Conservation (phyloP, 2,888 invertebrate genomes). For the Malthinus seriepunctatus region DNA sequence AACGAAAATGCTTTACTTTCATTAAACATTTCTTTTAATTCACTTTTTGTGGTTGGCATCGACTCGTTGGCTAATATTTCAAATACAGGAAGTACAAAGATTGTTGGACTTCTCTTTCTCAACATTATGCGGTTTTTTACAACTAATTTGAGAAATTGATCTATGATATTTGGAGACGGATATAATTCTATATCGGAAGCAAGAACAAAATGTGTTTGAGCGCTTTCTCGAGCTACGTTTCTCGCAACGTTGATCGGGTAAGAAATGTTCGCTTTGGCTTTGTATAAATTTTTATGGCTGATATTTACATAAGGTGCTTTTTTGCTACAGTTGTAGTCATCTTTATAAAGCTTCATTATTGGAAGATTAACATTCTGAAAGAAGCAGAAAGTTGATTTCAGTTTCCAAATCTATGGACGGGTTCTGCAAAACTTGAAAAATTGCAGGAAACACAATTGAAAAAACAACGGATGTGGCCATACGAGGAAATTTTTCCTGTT, state of each 20-base stretch:
- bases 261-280: slow-evolving; percentile 36
- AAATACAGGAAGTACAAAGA: slow-evolving; percentile 43
- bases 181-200: slow-evolving; percentile 47
- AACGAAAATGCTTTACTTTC: slow-evolving; percentile 57
- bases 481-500: no score
- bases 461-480: no score
- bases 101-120: neutral
- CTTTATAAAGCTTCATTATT: slow-evolving; percentile 35
- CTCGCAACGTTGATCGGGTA: slow-evolving; percentile 47
- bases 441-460: no score
- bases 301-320: slow-evolving; percentile 24
- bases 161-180: slow-evolving; percentile 41
- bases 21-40: slow-evolving; percentile 48
- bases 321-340: slow-evolving; percentile 30
- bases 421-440: no score
- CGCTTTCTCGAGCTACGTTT: slow-evolving; percentile 43
- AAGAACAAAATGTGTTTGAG: slow-evolving; percentile 45
- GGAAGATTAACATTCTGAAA: slow-evolving; percentile 26
- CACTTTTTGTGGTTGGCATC: slow-evolving; percentile 72
- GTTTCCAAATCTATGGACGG: no score
- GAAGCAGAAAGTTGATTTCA: no score
- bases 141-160: slow-evolving; percentile 39
- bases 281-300: slow-evolving; percentile 35
- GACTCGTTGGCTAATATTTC: slow-evolving; percentile 53
- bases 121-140: slow-evolving; percentile 31